Conservation (phyloP, 2,113 vertebrate genomes). For the Rallus limicola region DNA sequence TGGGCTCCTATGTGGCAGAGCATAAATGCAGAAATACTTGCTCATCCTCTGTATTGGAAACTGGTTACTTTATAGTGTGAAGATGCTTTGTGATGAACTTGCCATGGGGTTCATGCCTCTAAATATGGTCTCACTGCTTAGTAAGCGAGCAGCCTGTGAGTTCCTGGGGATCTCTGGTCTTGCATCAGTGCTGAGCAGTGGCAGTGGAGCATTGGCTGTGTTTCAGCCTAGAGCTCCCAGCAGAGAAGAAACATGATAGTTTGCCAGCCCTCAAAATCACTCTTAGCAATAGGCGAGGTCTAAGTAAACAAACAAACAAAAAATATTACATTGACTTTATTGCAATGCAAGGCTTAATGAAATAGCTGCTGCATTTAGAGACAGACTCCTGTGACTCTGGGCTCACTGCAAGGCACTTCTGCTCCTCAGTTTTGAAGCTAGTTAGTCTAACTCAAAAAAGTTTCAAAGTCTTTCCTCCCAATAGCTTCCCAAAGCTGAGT, state of each 20-base stretch:
- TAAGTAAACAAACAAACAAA: not conserved
- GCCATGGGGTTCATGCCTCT: not conserved
- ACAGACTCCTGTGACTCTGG: not conserved
- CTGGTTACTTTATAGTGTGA: not conserved
- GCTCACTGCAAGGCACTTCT: not conserved
- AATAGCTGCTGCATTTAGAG: not conserved
- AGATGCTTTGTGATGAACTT: not conserved
- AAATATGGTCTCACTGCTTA: not conserved
- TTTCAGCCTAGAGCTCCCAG: not conserved
- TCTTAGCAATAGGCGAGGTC: not conserved
- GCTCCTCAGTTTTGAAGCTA: not conserved
- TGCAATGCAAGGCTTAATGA: not conserved
- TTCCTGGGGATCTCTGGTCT: not conserved
- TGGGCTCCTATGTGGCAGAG: not conserved
- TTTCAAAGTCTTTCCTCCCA: not conserved
- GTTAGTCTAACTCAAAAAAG: not conserved
- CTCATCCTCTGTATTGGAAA: not conserved
- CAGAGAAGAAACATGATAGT: not conserved
- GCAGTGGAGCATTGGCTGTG: not conserved
- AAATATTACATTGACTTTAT: not conserved
- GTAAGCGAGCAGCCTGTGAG: not conserved
- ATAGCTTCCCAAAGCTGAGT: not conserved
- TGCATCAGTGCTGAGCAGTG: not conserved
- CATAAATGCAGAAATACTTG: not conserved
- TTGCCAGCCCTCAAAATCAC: not conserved